A percentile compares a stretch with the other conserved stretches of the same genome.
phyloP scores from a whole-genome alignment of 2,797 vertebrate species.

The Chaunax sp. region DNA sequence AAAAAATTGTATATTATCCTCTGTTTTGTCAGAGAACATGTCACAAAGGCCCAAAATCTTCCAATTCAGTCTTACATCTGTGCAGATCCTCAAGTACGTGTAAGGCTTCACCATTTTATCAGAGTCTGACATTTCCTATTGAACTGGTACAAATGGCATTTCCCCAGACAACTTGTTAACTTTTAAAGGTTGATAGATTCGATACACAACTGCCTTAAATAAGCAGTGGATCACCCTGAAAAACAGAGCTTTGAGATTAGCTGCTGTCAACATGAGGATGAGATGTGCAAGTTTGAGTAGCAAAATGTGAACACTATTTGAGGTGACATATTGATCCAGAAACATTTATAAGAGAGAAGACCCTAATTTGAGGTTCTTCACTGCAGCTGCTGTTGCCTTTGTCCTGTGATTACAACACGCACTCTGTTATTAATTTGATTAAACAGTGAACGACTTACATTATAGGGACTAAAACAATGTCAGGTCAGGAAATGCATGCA shows the following conservation, averaged over 20 bases:
- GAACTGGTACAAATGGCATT: slow-evolving; percentile 88
- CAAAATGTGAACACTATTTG: slow-evolving; percentile 71
- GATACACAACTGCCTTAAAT: slow-evolving; percentile 77
- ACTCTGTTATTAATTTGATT: slow-evolving; percentile 40
- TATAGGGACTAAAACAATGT: slow-evolving; percentile 17
- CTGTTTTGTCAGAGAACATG: slow-evolving; percentile 13
- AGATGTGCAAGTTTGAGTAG: slow-evolving; percentile 72
- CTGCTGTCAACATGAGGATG: slow-evolving; percentile 80
- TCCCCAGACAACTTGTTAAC: slow-evolving; percentile 91
- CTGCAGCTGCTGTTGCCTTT: slow-evolving; percentile 20
- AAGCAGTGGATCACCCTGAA: slow-evolving; percentile 80
- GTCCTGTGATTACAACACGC: slow-evolving; percentile 31
- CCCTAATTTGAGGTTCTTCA: slow-evolving; percentile 52
- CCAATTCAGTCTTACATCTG: slow-evolving; percentile 47
- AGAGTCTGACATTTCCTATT: slow-evolving; percentile 88
- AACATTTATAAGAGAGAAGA: slow-evolving; percentile 69
- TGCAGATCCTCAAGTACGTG: slow-evolving; percentile 63
- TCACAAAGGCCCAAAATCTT: slow-evolving; percentile 57
- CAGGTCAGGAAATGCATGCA: slow-evolving; percentile 16
- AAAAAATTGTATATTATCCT: too few relatives aligned
- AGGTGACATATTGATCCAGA: slow-evolving; percentile 75
- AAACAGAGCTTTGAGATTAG: slow-evolving; percentile 85
- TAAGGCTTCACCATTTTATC: slow-evolving; percentile 80
- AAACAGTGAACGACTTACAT: background rate
- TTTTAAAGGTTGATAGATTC: slow-evolving; percentile 90